These are phyloP conservation scores for Symphodus melops DNA, from an alignment of 2,113 vertebrate species.

Conservation along the genomic window DNA sequence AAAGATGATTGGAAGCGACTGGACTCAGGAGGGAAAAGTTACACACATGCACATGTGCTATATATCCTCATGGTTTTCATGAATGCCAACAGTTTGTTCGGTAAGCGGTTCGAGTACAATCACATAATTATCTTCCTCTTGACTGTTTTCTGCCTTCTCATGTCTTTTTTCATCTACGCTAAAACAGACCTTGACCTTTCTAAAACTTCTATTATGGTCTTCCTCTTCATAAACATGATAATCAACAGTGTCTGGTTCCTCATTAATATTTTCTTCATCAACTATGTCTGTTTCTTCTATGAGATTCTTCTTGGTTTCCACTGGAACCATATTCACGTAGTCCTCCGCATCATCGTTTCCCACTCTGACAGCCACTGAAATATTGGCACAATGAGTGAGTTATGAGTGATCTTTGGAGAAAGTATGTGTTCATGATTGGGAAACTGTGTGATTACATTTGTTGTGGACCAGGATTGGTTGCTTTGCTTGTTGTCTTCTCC, in stretches of 20 bases:
- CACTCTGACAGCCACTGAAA: constrained; percentile 16
- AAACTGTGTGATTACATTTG: constrained; percentile 12
- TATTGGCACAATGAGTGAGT: not conserved
- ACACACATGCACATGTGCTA: not conserved
- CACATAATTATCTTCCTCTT: too few relatives aligned
- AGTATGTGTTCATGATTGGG: not conserved
- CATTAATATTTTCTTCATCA: constrained; percentile 12
- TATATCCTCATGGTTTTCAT: not conserved
- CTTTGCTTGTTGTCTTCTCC: not conserved
- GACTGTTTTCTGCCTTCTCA: not conserved
- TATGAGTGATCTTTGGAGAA: not conserved
- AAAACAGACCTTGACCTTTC: not conserved
- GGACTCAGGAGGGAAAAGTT: too few relatives aligned
- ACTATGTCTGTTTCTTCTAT: not conserved
- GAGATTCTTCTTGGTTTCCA: not conserved
- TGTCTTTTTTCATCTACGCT: not conserved
- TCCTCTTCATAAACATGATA: constrained; percentile 4
- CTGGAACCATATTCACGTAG: constrained; percentile 10
- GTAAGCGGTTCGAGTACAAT: too few relatives aligned
- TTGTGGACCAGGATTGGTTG: not conserved
- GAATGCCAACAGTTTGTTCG: not conserved
- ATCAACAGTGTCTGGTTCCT: not conserved
- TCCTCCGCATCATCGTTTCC: not conserved
- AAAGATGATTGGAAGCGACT: too few relatives aligned
- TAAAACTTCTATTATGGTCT: fast-evolving